A percentile compares a stretch with the other conserved stretches of the same genome.
phyloP scores from a whole-genome alignment of 2,113 vertebrate genomes.

The Triplophysa dalaica region DNA sequence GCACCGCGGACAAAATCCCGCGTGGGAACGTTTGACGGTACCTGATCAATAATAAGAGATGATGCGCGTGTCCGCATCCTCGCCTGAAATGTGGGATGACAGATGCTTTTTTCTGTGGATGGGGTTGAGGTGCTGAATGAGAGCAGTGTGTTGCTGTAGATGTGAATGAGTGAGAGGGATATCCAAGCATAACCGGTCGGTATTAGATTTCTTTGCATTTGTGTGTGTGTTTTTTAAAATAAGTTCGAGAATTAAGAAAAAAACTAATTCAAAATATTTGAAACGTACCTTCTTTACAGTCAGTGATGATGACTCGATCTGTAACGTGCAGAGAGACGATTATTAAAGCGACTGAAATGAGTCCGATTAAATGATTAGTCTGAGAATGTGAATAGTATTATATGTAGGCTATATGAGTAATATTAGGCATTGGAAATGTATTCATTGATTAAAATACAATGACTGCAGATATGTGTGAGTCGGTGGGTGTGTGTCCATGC shows the following conservation, averaged over 20 bases:
- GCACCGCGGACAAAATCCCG: neutral
- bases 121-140: conserved; percentile 34
- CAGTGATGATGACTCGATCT: neutral
- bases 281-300: neutral
- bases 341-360: neutral
- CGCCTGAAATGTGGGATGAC: neutral
- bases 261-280: neutral
- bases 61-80: neutral
- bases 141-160: conserved; percentile 21
- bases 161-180: conserved; percentile 19
- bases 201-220: neutral
- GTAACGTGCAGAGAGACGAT: neutral
- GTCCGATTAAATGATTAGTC: neutral
- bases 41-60: neutral
- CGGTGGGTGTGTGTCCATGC: conserved; percentile 15
- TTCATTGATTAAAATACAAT: neutral
- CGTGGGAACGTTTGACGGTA: neutral
- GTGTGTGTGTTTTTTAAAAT: neutral
- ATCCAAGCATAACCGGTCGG: neutral
- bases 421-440: neutral
- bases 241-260: neutral
- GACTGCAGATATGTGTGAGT: conserved; percentile 28
- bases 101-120: conserved; percentile 28
- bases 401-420: neutral
- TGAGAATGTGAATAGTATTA: neutral